A percentile compares a stretch with the other conserved stretches of the same genome.
Evolutionary conservation across 2,113 vertebrate genomes (phyloP).

Genomic region (Malaclemys terrapin): DNA sequence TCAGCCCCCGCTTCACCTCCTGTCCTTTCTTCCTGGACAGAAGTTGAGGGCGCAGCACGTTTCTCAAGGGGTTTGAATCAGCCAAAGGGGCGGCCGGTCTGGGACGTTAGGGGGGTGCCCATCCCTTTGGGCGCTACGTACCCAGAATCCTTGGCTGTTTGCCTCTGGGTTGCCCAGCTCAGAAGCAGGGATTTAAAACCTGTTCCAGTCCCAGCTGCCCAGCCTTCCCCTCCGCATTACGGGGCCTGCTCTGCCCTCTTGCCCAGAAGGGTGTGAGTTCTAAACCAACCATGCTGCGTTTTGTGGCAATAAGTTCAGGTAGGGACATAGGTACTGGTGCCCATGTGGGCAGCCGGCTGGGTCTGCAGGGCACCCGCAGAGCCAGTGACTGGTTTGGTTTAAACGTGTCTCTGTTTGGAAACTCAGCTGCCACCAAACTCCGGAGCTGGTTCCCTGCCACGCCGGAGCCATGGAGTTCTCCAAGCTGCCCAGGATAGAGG

Average conservation of each 20-base stretch:
- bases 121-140: too few species aligned
- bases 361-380: neutral
- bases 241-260: neutral
- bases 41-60: neutral
- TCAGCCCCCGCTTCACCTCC: neutral
- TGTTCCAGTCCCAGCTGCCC: neutral
- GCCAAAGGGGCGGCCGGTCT: neutral
- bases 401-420: neutral
- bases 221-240: neutral
- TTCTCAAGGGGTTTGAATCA: neutral
- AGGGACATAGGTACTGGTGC: neutral
- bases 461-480: constrained; percentile 41
- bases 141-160: neutral
- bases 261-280: neutral
- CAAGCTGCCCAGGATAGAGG: constrained; percentile 24
- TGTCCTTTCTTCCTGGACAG: neutral
- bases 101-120: too few species aligned
- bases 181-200: neutral
- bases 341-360: neutral
- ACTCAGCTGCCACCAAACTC: neutral
- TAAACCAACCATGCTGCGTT: neutral
- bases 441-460: constrained; percentile 69
- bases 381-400: neutral
- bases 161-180: neutral
- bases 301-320: too few species aligned